phyloP scores from a whole-genome alignment of 2,113 vertebrate genomes.

The Glaucidium brasilianum region DNA sequence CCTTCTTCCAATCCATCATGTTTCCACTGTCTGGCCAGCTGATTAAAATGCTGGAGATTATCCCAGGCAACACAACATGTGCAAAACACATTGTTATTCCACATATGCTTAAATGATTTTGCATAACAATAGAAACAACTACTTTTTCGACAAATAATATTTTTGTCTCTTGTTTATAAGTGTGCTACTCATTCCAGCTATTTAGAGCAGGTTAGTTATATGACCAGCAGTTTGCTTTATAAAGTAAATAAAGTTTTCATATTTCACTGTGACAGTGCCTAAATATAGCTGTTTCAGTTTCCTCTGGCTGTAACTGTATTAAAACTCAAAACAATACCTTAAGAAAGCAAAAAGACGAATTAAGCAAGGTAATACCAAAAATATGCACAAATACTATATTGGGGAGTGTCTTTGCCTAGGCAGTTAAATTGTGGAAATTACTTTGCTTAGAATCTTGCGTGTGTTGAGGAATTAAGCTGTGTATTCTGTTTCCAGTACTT shows the following conservation, averaged over 20 bases:
- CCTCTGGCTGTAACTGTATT: not conserved
- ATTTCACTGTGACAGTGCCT: not conserved
- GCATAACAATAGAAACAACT: conserved; percentile 68
- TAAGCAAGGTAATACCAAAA: not conserved
- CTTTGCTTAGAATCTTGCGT: conserved; percentile 6
- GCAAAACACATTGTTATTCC: conserved; percentile 79
- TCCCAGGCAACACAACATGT: conserved; percentile 84
- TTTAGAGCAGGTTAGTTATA: not conserved
- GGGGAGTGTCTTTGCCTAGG: not conserved
- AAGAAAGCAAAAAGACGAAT: not conserved
- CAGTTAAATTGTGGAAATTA: conserved; percentile 31
- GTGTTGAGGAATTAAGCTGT: conserved; percentile 10
- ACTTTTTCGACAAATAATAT: conserved; percentile 39
- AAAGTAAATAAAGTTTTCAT: not conserved
- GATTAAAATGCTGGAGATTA: conserved; percentile 86
- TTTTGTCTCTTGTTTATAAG: conserved; percentile 17
- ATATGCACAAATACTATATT: not conserved
- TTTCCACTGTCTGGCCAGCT: conserved; percentile 88
- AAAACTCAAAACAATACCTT: not conserved
- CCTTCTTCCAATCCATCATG: conserved; percentile 76
- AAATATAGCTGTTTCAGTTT: not conserved
- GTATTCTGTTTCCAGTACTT: conserved; percentile 50
- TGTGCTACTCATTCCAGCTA: not conserved
- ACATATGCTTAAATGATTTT: conserved; percentile 69
- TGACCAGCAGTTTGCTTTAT: not conserved